Conservation (phyloP, 2,113 vertebrate genomes). For the Dermatemys mawii region DNA sequence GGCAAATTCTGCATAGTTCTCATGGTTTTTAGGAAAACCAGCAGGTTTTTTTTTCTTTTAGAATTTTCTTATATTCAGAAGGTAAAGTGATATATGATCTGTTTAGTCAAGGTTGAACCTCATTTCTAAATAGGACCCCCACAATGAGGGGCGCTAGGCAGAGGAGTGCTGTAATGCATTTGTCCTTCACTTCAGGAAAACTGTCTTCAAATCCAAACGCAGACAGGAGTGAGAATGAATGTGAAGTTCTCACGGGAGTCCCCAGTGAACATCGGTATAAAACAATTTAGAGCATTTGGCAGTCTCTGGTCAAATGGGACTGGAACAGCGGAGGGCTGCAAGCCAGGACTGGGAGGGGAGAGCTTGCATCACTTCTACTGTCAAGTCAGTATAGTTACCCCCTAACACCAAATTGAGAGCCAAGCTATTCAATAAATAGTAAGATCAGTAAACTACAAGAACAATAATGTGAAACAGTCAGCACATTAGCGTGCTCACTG, state of each 20-base stretch:
- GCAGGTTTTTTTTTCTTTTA: neutral
- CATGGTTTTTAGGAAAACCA: neutral
- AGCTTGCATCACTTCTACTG: neutral
- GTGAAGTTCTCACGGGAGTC: neutral
- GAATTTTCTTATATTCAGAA: neutral
- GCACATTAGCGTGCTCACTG: neutral
- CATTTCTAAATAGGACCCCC: neutral
- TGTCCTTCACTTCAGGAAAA: neutral
- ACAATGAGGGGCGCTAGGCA: neutral
- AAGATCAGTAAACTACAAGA: neutral
- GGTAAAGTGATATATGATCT: neutral
- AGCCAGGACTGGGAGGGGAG: neutral
- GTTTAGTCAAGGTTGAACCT: neutral
- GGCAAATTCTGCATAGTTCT: neutral
- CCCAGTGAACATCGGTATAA: rapidly evolving
- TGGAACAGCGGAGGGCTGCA: neutral
- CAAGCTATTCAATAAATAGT: neutral
- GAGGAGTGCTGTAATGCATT: neutral
- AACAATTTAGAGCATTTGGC: rapidly evolving
- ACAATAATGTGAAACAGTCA: rapidly evolving
- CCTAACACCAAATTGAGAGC: neutral
- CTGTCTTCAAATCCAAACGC: neutral
- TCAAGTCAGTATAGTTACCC: neutral
- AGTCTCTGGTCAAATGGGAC: rapidly evolving
- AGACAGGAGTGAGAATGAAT: neutral